Percentiles rank a stretch among this genome's conserved stretches.
Evolutionary conservation across 2,888 invertebrate genomes (phyloP).

Genomic region (Flexamia atlantica): DNA sequence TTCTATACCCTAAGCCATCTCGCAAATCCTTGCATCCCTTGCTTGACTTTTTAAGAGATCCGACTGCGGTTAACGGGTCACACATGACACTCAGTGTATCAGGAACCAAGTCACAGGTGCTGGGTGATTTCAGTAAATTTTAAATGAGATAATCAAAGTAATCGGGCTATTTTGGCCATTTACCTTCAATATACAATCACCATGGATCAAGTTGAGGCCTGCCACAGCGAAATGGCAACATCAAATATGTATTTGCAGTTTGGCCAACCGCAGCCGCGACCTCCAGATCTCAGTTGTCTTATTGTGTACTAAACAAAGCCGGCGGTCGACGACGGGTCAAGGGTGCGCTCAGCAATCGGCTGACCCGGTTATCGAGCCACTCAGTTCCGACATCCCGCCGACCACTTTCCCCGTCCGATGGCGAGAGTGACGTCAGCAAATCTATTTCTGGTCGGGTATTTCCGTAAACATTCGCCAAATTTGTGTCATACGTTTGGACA

Average conservation of each 20-base stretch:
- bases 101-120: too few relatives aligned
- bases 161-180: too few relatives aligned
- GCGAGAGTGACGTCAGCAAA: not conserved
- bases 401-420: not conserved
- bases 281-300: not conserved
- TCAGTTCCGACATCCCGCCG: not conserved
- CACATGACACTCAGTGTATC: too few relatives aligned
- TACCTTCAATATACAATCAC: too few relatives aligned
- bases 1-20: too few relatives aligned
- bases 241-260: not conserved
- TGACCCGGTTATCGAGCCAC: not conserved
- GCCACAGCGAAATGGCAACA: not conserved
- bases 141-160: too few relatives aligned
- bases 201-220: too few relatives aligned
- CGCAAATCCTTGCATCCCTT: too few relatives aligned
- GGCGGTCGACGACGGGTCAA: not conserved
- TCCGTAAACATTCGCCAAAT: constrained; percentile 3
- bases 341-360: not conserved
- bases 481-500: not conserved
- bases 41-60: too few relatives aligned
- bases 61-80: too few relatives aligned
- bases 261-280: too few relatives aligned
- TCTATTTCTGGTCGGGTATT: not conserved
- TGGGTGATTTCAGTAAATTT: too few relatives aligned
- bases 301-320: not conserved